A percentile compares a stretch with the other conserved stretches of the same genome.
phyloP scores from a whole-genome alignment of 2,113 vertebrate genomes.

The Chinchilla lanigera region DNA sequence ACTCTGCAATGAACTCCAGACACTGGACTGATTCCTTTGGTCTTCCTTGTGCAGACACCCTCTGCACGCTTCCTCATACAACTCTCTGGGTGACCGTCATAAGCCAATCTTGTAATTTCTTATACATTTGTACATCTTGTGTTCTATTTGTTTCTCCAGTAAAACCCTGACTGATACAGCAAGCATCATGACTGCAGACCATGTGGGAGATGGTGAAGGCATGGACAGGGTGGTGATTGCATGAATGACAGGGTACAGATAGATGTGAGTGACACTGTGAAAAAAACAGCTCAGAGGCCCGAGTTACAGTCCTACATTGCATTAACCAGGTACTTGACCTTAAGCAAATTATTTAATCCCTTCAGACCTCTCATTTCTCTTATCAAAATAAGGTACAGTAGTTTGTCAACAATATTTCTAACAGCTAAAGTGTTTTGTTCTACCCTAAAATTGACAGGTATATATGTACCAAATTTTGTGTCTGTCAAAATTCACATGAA shows the following conservation, averaged over 20 bases:
- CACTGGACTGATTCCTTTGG: no score
- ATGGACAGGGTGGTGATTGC: neutral
- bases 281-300: neutral
- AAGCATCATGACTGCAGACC: neutral
- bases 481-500: neutral
- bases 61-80: no score
- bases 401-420: neutral
- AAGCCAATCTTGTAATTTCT: no score
- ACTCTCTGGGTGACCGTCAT: no score
- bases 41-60: no score
- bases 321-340: neutral
- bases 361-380: neutral
- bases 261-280: neutral
- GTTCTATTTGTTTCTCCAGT: no score
- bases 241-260: neutral
- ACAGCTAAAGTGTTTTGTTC: neutral
- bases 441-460: slow-evolving; percentile 10
- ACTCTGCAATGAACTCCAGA: no score
- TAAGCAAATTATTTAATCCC: neutral
- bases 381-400: neutral
- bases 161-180: no score
- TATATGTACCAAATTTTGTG: neutral
- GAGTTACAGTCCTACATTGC: neutral
- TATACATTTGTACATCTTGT: no score
- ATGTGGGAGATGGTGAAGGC: neutral